Base-by-base conservation (phyloP, 2,113 vertebrate genomes). In the Hemibagrus wyckioides region DNA sequence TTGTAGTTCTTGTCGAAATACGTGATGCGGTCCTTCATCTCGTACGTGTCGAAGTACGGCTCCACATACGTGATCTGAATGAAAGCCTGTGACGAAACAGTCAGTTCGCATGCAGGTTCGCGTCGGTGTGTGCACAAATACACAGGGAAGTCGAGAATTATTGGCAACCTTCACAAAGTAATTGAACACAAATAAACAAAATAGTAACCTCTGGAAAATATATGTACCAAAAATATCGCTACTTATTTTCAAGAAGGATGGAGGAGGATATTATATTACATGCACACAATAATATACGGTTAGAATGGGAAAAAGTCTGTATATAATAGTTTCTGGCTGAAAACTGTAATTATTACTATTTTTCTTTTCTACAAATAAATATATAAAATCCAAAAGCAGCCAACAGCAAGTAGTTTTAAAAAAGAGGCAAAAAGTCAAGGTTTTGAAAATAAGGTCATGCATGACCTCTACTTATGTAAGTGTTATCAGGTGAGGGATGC, bases 1-100 rank as follows among this genome's bases (percentile, higher is more conserved):
- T 99, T 99, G 92, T 99, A 99, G 94, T 99, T 99, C 91, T 99
- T 99, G 93, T 99, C 98, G 0, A 99, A 99, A 92, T 99, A 99
- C 0, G 98, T 99, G 91, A 99, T 99, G 90, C 98, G 96, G 93
- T 99, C 98, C 95, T 99, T 99, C 98, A 99, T 99, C 93, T 99
- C 98, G 0, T 99, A 99, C 0, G 98, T 98, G 93, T 99, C 98
- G 0, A 99, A 99, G 92, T 98, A 99, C 0, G 98, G 98, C 90
- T 99, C 98, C 93, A 99, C 98, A 0, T 99, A 99, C 0, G 98
- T 99, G 89, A 99, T 99, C 95, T 99, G 98, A 90, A 99, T 94
- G 87, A 97, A 99, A 0, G 98, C 98, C 98, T 99, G 92, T 30
- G 87, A 15, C 15, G 73, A 1, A 87, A 41, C 0, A 39, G 41